phyloP scores from a whole-genome alignment of 2,113 vertebrate species.

The Myotis brandtii region DNA sequence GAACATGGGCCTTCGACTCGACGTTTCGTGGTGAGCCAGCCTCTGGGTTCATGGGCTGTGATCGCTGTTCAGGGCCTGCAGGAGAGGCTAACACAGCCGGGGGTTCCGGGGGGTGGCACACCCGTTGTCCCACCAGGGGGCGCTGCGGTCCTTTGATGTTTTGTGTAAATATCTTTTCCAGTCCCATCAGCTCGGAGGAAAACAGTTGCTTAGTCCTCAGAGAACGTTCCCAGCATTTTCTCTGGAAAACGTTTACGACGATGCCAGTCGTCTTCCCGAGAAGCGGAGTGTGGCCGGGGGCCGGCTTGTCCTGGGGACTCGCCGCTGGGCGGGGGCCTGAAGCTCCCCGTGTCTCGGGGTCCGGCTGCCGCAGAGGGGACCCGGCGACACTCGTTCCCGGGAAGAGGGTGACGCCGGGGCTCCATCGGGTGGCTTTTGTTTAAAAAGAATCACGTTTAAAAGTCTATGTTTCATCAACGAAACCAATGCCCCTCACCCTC shows the following conservation, averaged over 20 bases:
- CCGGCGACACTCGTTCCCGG: not conserved
- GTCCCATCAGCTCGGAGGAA: not conserved
- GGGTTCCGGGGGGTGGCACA: rapidly evolving
- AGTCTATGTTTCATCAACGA: slow-evolving; percentile 7
- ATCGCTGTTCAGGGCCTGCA: not conserved
- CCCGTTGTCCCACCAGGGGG: not conserved
- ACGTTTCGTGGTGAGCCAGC: not conserved
- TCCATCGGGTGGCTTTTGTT: not conserved
- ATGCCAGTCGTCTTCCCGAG: not conserved
- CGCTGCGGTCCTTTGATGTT: not conserved
- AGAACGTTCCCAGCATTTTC: not conserved
- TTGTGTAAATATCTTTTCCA: rapidly evolving
- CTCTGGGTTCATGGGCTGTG: not conserved
- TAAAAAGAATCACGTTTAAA: not conserved
- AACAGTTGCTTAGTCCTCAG: not conserved
- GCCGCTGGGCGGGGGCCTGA: not conserved
- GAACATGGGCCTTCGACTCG: rapidly evolving
- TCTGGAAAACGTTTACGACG: not conserved
- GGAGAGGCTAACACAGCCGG: rapidly evolving
- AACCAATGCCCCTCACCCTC: not conserved
- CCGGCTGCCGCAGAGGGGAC: not conserved
- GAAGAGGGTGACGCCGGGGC: not conserved
- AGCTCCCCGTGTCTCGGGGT: not conserved
- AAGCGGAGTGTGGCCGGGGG: not conserved
- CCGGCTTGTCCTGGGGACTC: not conserved